phyloP scores from a whole-genome alignment of 2,888 invertebrate species.

The Strigamia crassipes region DNA sequence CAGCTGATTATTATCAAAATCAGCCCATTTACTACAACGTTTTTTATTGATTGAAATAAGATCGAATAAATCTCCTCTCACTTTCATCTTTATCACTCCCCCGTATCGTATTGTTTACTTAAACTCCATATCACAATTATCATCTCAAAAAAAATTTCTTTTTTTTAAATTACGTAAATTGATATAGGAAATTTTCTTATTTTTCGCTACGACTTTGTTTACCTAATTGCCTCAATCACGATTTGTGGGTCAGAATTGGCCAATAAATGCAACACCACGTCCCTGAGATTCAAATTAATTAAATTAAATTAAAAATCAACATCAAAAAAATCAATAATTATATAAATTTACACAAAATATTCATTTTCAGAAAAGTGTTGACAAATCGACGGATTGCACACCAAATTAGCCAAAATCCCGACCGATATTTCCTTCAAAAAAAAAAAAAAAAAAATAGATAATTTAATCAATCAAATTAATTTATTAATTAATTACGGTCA shows the following conservation, averaged over 20 bases:
- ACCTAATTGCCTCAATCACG: slow-evolving; percentile 37
- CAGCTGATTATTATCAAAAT: slow-evolving; percentile 4
- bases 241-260: slow-evolving; percentile 23
- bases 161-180: not conserved
- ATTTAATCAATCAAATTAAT: not conserved
- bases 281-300: not conserved
- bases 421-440: slow-evolving; percentile 46
- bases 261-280: not conserved
- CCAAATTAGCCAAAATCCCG: slow-evolving; percentile 42
- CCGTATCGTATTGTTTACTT: slow-evolving; percentile 2
- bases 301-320: not conserved
- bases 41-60: not conserved
- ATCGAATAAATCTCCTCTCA: not conserved
- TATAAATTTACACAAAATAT: not conserved
- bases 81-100: not conserved
- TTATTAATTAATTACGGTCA: slow-evolving; percentile 20
- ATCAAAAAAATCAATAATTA: not conserved
- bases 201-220: not conserved
- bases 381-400: slow-evolving; percentile 27
- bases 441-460: not conserved
- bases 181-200: not conserved
- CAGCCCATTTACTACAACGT: not conserved
- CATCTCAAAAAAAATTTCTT: too few relatives aligned
- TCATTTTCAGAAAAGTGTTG: slow-evolving; percentile 20
- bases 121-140: not conserved